Percentiles rank a stretch among this genome's conserved stretches.
Evolutionary conservation across 2,888 invertebrate genomes (phyloP).

Genomic region (Drosophila rellima): DNA sequence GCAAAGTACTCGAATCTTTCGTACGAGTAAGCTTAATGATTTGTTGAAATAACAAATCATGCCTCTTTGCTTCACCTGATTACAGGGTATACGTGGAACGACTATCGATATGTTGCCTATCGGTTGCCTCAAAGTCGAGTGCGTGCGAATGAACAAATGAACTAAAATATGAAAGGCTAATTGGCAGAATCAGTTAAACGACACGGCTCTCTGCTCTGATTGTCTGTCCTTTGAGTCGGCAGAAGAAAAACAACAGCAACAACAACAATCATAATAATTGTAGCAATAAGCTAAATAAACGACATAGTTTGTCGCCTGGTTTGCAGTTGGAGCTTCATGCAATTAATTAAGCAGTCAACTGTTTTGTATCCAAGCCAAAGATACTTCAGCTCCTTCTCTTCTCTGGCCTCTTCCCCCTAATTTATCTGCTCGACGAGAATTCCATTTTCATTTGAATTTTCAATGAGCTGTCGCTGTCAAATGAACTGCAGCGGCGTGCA

Average conservation of each 20-base stretch:
- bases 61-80: neutral
- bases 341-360: constrained; percentile 39
- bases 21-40: too few species aligned
- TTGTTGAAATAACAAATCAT: too few species aligned
- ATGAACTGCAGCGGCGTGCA: constrained; percentile 22
- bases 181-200: constrained; percentile 57
- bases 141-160: constrained; percentile 65
- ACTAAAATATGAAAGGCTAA: constrained; percentile 84
- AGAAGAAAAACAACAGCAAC: constrained; percentile 6
- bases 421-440: constrained; percentile 31
- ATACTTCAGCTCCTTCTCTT: neutral
- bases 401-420: neutral
- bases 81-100: neutral
- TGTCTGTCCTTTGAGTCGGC: neutral
- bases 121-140: neutral
- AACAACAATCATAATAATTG: constrained; percentile 30
- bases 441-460: constrained; percentile 35
- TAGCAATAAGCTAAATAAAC: constrained; percentile 32
- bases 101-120: neutral
- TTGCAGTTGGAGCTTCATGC: constrained; percentile 7
- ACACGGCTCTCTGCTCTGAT: constrained; percentile 33
- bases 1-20: too few species aligned
- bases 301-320: constrained; percentile 28
- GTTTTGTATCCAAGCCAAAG: constrained; percentile 25
- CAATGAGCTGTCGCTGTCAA: constrained; percentile 35